phyloP scores from a whole-genome alignment of 2,113 vertebrate genomes.

The Gallinago media region DNA sequence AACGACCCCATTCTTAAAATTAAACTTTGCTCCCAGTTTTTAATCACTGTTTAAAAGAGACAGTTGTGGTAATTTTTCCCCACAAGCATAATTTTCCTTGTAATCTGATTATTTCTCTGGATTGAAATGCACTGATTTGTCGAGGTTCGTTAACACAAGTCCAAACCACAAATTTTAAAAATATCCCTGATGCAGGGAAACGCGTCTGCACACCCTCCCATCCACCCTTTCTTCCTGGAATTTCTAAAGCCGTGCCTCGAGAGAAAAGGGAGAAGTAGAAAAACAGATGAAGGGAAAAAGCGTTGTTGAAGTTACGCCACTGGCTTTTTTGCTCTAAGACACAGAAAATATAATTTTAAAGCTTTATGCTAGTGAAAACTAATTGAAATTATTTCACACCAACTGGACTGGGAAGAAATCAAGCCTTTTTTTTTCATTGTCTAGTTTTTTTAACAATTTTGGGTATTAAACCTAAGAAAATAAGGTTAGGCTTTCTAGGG shows the following conservation, averaged over 20 bases:
- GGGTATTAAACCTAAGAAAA: background rate
- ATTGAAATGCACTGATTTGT: background rate
- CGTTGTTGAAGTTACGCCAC: background rate
- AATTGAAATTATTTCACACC: background rate
- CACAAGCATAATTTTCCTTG: background rate
- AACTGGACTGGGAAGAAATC: background rate
- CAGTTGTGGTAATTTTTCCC: background rate
- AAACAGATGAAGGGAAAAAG: background rate
- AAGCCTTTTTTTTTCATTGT: background rate
- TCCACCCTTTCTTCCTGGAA: background rate
- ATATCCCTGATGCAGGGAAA: background rate
- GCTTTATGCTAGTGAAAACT: background rate
- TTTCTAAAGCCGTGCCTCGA: background rate
- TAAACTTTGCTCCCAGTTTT: background rate
- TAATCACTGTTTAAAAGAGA: background rate
- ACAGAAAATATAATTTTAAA: background rate
- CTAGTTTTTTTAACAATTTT: background rate
- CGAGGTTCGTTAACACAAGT: background rate
- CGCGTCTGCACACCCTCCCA: background rate
- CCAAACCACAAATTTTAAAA: background rate
- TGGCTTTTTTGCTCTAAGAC: background rate
- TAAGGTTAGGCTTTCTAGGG: background rate
- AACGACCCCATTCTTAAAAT: background rate
- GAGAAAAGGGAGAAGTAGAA: background rate
- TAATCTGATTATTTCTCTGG: background rate